phyloP scores from a whole-genome alignment of 2,888 invertebrate genomes.

The Homarus gammarus region DNA sequence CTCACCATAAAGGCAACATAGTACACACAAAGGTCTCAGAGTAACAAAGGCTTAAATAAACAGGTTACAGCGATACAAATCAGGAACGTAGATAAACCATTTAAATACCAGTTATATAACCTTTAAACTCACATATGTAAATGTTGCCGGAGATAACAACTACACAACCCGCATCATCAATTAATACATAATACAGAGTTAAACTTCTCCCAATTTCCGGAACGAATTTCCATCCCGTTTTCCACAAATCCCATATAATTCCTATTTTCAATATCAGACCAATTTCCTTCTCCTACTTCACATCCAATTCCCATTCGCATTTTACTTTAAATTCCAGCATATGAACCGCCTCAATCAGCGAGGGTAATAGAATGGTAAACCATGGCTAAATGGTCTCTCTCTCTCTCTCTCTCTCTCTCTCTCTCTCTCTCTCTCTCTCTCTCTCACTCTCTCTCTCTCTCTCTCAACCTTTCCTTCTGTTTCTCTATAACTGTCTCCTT shows the following conservation, averaged over 20 bases:
- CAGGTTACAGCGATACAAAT: too few species aligned
- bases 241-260: not conserved
- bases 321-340: not conserved
- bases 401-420: too few species aligned
- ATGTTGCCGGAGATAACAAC: too few species aligned
- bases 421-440: too few species aligned
- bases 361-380: not conserved
- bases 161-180: too few species aligned
- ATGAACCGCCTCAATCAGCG: conserved; percentile 8
- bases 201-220: not conserved
- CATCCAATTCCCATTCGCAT: not conserved
- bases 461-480: too few species aligned
- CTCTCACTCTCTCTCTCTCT: not conserved
- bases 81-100: too few species aligned
- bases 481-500: too few species aligned
- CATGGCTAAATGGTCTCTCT: not conserved
- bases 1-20: too few species aligned
- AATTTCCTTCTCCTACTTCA: not conserved
- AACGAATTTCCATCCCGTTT: not conserved
- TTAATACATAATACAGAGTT: not conserved
- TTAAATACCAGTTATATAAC: not conserved
- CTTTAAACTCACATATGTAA: too few species aligned
- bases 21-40: too few species aligned
- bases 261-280: not conserved
- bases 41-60: too few species aligned